Conservation (phyloP, 2,113 vertebrate species). For the Paracanthobrama guichenoti region DNA sequence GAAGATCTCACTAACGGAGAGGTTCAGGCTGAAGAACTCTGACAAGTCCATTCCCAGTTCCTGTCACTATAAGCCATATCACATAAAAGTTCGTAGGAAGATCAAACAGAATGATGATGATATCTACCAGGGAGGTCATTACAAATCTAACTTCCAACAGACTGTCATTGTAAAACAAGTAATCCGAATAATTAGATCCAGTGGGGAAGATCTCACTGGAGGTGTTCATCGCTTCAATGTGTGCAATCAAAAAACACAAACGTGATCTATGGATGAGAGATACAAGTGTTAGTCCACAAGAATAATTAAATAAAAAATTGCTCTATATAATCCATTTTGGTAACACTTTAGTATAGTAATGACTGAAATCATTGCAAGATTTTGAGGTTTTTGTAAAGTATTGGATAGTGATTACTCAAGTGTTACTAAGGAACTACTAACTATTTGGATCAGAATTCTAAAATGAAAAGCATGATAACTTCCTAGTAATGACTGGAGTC, state of each 20-base stretch:
- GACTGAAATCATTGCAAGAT: too few species aligned
- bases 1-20: constrained; percentile 14
- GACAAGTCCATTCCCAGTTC: background rate
- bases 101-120: background rate
- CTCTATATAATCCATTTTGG: too few species aligned
- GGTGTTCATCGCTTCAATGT: constrained; percentile 30
- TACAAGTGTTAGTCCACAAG: background rate
- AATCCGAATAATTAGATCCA: background rate
- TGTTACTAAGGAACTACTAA: too few species aligned
- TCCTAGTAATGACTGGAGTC: too few species aligned
- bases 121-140: background rate
- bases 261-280: background rate
- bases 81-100: background rate
- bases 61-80: background rate
- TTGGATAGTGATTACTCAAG: too few species aligned
- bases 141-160: too few species aligned
- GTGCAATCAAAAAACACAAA: background rate
- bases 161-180: background rate
- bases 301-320: background rate
- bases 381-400: too few species aligned
- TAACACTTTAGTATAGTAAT: too few species aligned
- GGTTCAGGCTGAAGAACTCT: background rate
- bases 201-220: background rate
- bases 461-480: too few species aligned
- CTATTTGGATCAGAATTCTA: too few species aligned